Base-by-base conservation (phyloP, 2,113 vertebrate species). In the Caretta caretta region DNA sequence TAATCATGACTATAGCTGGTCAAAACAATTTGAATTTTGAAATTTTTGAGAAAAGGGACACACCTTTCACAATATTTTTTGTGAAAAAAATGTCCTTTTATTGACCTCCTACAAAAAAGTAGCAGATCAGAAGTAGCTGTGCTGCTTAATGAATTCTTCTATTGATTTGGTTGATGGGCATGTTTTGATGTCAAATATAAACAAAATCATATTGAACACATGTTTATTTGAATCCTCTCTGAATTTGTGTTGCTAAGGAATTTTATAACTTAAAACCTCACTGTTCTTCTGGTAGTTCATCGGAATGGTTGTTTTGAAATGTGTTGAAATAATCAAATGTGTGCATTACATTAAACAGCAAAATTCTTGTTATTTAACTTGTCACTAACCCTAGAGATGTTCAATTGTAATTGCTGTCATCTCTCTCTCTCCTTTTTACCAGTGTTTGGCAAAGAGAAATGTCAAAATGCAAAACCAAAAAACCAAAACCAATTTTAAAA, bases 251-350 rank as follows among this genome's bases (percentile, higher is more conserved):
- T 57, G 3, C 27, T 85, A 75, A 93, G 22, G 92, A 87, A 80
- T 51, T 59, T 83, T 80, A 79, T 46, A 76, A 38, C 79, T 35
- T 79, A 25, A 25, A 89, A 31, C 1, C 24, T 46, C 24, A 46
- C 13, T 76, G 10, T 83, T 80, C 8, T 83, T 89, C 72, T 42
- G 11, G 10, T 88, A 89, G 56, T 62, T 80, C 29, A 53, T 56
- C 27, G 42, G 49, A 78, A 48, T 78, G 75, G 50, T 59, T 85
- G 62, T 88, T 96, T 89, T 89, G 86, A 95, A 87, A 93, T 86
- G 31, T 42, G 87, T 83, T 90, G 48, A 88, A 90, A 78, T 35
- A 88, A 84, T 84, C 3, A 46, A 16, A 35, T 90, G 49, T 72
- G 91, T 6, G 5, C 16, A 80, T 35, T 42, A 82, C 38, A 84